Evolutionary conservation across 1,140 invertebrate species (phyloP), one percentile per base, ranked within the genome.

Genomic region (Dermatophagoides farinae): DNA sequence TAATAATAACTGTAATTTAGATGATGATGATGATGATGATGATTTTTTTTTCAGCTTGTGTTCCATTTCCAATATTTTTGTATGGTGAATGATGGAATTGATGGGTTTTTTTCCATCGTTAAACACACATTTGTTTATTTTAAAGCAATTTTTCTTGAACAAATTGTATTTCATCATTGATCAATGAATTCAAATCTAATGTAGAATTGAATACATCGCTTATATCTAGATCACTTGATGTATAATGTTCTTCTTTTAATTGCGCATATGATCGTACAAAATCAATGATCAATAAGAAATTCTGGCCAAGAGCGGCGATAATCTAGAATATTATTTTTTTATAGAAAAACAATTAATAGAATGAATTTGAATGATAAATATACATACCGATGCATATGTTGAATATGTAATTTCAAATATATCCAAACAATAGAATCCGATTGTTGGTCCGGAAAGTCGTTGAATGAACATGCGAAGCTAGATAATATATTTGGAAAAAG

Each of bases 351-450:
- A 20, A 25, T 8, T 4, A 20, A 16, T 43, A 6, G 41, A 16
- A 43, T 53, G 22, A 16, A n/a, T 50, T 14, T 55, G 12, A 46
- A 37, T 6, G n/a, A 10, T 1, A 14, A 25, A 50, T 10, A 22
- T 25, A 12, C 11, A 22, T 38, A 60, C 58, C 41, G 58, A 60
- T 6, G 58, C 58, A 47, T 60, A 60, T 16, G 58, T 60, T 16
- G 58, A 23, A 49, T 60, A 57, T 38, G 57, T 59, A 38, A 63
- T 49, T 18, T 57, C 62, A 52, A 63, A 63, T 18, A 63, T 25
- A 55, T 63, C 57, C 22, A 52, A 59, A 41, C 62, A 63, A 47
- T 63, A 60, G 43, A 63, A 63, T 18, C 62, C 62, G 18, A 63
- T 63, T 6, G 62, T 51, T 14, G 62, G 44, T 39, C 62, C 62